phyloP scores from a whole-genome alignment of 2,113 vertebrate species.

The Lophotis ruficrista region DNA sequence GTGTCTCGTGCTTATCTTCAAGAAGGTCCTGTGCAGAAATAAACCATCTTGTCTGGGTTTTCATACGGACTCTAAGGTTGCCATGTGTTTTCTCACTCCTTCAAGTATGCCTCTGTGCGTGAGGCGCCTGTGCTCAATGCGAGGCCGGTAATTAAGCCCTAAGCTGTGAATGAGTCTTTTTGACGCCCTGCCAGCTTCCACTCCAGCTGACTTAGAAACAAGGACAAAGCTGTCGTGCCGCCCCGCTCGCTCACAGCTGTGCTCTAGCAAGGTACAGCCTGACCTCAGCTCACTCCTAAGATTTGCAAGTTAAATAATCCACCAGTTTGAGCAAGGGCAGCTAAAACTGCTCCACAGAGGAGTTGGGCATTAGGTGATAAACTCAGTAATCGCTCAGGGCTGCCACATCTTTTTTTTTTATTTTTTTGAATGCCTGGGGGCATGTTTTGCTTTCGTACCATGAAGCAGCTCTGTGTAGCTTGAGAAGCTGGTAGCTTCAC shows the following conservation, averaged over 20 bases:
- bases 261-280: neutral
- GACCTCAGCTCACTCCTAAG: neutral
- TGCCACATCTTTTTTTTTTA: neutral
- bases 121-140: neutral
- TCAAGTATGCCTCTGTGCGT: neutral
- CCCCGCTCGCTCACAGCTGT: neutral
- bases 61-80: neutral
- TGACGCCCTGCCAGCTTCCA: neutral
- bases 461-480: neutral
- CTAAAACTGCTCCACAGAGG: neutral
- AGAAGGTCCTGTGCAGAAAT: neutral
- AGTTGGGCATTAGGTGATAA: neutral
- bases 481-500: neutral
- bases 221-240: neutral
- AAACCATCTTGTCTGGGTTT: neutral
- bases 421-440: rapidly evolving
- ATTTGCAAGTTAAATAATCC: neutral
- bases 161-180: conserved; percentile 6
- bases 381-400: neutral
- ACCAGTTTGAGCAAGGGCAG: neutral
- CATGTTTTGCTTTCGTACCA: neutral
- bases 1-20: neutral
- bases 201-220: conserved; percentile 18
- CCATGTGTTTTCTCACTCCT: neutral
- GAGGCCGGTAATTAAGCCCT: neutral